A percentile compares a stretch with the other conserved stretches of the same genome.
Conservation (phyloP, 2,113 vertebrate genomes). For the Nesoenas mayeri region DNA sequence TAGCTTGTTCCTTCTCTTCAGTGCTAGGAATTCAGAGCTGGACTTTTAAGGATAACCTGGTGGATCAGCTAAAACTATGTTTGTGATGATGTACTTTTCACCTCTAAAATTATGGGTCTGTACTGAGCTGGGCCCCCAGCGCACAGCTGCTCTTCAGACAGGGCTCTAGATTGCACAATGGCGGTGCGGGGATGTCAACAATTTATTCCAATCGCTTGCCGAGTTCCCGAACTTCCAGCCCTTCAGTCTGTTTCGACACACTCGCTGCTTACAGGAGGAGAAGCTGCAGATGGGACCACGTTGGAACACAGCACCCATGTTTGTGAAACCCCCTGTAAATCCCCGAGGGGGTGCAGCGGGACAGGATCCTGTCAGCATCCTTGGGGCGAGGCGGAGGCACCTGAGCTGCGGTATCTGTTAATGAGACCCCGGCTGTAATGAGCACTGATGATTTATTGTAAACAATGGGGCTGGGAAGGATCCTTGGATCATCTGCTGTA, state of each 20-base stretch:
- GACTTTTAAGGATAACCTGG: background rate
- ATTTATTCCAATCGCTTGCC: background rate
- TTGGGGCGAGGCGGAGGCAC: accelerated
- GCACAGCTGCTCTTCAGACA: slow-evolving; percentile 32
- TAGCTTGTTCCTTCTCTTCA: background rate
- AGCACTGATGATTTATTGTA: background rate
- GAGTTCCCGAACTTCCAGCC: slow-evolving; percentile 17
- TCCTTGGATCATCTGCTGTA: background rate
- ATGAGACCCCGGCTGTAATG: background rate
- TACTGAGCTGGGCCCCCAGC: background rate
- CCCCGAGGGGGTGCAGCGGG: background rate
- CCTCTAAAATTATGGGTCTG: background rate
- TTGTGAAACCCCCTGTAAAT: background rate
- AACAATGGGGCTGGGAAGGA: background rate
- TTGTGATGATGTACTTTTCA: background rate
- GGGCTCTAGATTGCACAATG: background rate
- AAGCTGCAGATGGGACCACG: background rate
- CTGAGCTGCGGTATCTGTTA: background rate
- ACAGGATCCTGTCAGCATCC: background rate
- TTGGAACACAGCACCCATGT: background rate
- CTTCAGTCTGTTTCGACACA: background rate
- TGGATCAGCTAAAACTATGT: background rate
- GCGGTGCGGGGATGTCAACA: background rate
- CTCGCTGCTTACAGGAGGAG: background rate
- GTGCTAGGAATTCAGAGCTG: background rate